These are phyloP conservation scores for Drosophila rhopaloa DNA, from an alignment of 1,140 invertebrate genomes.

Conservation along the genomic window DNA sequence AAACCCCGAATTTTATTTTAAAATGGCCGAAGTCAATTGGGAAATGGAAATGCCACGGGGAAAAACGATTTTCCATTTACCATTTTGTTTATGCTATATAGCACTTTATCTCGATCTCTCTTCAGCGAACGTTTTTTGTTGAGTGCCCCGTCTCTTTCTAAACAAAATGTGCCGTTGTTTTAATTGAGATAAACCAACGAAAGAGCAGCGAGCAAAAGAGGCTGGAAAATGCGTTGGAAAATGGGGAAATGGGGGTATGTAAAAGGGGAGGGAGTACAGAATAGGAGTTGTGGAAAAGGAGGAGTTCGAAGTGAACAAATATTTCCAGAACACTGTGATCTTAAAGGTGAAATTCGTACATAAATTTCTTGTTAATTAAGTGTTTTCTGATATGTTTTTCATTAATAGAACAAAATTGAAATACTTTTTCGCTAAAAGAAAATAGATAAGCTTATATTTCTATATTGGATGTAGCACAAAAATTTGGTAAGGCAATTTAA, in stretches of 20 bases:
- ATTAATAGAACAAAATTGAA: no score
- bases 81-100: constrained; percentile 46
- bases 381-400: no score
- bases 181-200: constrained; percentile 72
- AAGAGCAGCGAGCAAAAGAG: constrained; percentile 37
- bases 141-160: constrained; percentile 23
- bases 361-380: no score
- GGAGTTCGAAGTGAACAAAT: background rate
- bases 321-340: no score
- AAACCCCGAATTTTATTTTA: constrained; percentile 14
- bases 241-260: background rate
- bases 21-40: constrained; percentile 47
- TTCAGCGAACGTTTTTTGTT: constrained; percentile 2
- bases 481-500: no score
- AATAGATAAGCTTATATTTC: no score
- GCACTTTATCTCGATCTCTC: constrained; percentile 8
- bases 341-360: no score
- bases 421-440: no score
- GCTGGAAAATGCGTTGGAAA: constrained; percentile 5
- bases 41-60: constrained; percentile 18
- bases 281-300: background rate
- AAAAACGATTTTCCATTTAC: constrained; percentile 42
- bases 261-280: background rate
- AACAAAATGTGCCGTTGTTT: constrained; percentile 64
- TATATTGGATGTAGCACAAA: no score